phyloP scores from a whole-genome alignment of 2,113 vertebrate genomes.

The Catharus minimus region DNA sequence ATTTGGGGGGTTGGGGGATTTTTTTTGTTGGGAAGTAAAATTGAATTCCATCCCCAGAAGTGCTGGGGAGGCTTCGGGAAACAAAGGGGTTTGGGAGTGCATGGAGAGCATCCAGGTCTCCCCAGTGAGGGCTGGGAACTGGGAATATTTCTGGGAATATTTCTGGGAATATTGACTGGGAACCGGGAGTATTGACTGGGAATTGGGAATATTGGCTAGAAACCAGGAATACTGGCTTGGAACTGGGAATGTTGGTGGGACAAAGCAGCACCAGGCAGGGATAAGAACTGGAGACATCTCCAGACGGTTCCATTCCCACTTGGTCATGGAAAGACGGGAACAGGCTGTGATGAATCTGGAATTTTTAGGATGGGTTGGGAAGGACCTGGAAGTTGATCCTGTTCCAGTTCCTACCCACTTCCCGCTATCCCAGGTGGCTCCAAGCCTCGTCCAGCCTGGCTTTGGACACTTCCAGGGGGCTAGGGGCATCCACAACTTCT shows the following conservation, averaged over 20 bases:
- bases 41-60: neutral
- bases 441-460: neutral
- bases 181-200: accelerated
- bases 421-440: accelerated
- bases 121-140: neutral
- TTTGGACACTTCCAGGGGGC: neutral
- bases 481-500: neutral
- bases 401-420: accelerated
- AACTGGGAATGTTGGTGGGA: neutral
- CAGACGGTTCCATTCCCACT: neutral
- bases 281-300: neutral
- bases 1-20: neutral
- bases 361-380: neutral
- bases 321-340: neutral
- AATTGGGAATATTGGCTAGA: neutral
- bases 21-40: constrained; percentile 12
- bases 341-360: accelerated
- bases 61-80: accelerated
- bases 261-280: neutral
- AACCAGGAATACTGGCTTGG: neutral
- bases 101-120: neutral
- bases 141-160: accelerated
- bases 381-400: neutral
- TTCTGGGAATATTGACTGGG: accelerated
- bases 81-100: neutral